Base-by-base conservation (phyloP, 2,797 vertebrate species). In the Lacerta viridis region DNA sequence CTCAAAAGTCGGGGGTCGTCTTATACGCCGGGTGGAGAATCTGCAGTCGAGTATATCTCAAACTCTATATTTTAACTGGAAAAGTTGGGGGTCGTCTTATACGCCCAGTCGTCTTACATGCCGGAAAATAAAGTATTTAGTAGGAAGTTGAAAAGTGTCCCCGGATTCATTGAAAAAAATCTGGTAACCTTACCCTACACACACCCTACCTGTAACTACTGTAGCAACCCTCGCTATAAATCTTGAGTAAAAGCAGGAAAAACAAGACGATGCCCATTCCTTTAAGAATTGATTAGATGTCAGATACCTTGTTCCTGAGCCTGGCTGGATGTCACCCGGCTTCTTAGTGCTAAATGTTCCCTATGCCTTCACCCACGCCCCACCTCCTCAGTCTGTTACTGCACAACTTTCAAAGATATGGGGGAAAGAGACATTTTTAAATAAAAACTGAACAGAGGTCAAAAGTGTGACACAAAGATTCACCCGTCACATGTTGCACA, bases 271-370 rank as follows among this genome's bases (percentile, higher is more conserved):
- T 5, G 13, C 25, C 64, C 68, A 77, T n/a, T 68, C 75, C 68
- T 80, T 88, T 71, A 11, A 36, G 17, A 87, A 82, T 66, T n/a
- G 84, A 86, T 10, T 74, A 87, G 64, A 43, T 74, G 83, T 33
- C 3, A 89, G 83, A 64, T 66, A 33, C 33, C 79, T 80, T 84
- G 71, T 55, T 81, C 46, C 74, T 64, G 41, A 66, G 6, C 33
- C 27, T 39, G 64, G 77, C 55, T 90, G 43, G 78, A 76, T 75
- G n/a, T 69, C 81, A 80, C 78, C 66, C 88, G 87, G 87, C 85
- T 90, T 83, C 87, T 77, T 8, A 79, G 61, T 13, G 46, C 74
- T 9, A 78, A 87, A 39, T 29, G 20, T 82, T 89, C 71, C 20
- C 59, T 90, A 81, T 39, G 74, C 1, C 7, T 83, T 64, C 78